Evolutionary conservation across 1,140 invertebrate species (phyloP).

Genomic region (Plectrocnemia conspersa): DNA sequence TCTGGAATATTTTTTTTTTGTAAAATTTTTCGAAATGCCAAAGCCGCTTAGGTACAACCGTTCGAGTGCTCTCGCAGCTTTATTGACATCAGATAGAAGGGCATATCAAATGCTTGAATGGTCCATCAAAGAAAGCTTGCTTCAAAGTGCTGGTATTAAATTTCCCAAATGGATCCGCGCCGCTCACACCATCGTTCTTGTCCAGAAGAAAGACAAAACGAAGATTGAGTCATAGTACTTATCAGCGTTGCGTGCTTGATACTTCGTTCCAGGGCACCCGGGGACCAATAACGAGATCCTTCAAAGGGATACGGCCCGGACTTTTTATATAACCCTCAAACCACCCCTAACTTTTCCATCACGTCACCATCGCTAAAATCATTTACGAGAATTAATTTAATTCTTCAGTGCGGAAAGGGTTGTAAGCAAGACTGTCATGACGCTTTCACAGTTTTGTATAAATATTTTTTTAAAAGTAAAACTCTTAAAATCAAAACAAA

Average conservation of each 20-base stretch:
- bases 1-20: no score
- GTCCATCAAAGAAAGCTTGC: conserved; percentile 1
- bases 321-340: no score
- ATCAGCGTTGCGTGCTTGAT: not conserved
- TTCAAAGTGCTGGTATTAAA: conserved; percentile 15
- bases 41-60: conserved; percentile 3
- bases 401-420: no score
- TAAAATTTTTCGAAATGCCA: conserved; percentile 1
- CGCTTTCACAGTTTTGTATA: no score
- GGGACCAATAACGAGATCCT: not conserved
- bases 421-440: no score
- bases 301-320: no score
- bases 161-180: conserved; percentile 18
- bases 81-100: not conserved
- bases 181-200: no score
- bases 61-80: conserved; percentile 6
- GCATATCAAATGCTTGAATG: conserved; percentile 3
- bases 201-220: conserved; percentile 1
- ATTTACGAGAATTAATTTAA: no score
- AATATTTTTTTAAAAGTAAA: no score
- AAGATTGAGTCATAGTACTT: conserved; percentile 7
- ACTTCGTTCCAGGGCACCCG: not conserved
- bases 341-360: no score
- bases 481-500: no score
- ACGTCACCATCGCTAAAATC: no score